Evolutionary conservation across 1,140 invertebrate species (phyloP), one percentile per base, ranked within the genome.

Genomic region (Magallana gigas): DNA sequence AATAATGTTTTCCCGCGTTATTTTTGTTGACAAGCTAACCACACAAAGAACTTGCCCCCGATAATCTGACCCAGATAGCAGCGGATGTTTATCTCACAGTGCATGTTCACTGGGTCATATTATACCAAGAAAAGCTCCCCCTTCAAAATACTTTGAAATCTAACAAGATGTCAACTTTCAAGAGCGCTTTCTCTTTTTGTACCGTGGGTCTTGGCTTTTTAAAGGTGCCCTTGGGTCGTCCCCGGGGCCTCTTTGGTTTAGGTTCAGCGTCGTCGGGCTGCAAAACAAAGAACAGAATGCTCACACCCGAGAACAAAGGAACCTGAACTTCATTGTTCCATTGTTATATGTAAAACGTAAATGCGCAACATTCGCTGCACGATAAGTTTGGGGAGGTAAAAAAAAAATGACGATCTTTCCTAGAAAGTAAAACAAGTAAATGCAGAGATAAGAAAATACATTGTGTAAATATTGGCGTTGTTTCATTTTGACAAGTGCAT

Each of bases 41-140:
- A 23, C 11, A 12, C 23, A 18, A 76, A 76, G 36, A 29, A 76
- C 68, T 76, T 76, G 68, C 68, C 68, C 68, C 68, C 68, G 68
- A 29, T 76, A 76, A 29, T 29, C 68, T 76, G 68, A 76, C 68
- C 68, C 68, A 76, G 68, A 76, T 76, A 48, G 36, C 23, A 76
- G 36, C 68, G 68, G 68, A 76, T 76, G 68, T 76, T 76, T 76
- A 76, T 76, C 68, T 36, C 68, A 12, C 23, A 76, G 68, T 76
- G 68, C 68, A 29, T 76, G 9, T 76, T 76, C 68, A 76, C 23
- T 76, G 36, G 68, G 68, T 76, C 68, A 76, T 29, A 48, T 48
- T 48, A 76, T 76, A 76, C 68, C 68, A 29, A 76, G 68, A 76
- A 76, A 76, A 29, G 23, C 68, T 29, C 23, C 9, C 36, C 36